Evolutionary conservation across 2,888 invertebrate species (phyloP).

Genomic region (Alloplasta piceator): DNA sequence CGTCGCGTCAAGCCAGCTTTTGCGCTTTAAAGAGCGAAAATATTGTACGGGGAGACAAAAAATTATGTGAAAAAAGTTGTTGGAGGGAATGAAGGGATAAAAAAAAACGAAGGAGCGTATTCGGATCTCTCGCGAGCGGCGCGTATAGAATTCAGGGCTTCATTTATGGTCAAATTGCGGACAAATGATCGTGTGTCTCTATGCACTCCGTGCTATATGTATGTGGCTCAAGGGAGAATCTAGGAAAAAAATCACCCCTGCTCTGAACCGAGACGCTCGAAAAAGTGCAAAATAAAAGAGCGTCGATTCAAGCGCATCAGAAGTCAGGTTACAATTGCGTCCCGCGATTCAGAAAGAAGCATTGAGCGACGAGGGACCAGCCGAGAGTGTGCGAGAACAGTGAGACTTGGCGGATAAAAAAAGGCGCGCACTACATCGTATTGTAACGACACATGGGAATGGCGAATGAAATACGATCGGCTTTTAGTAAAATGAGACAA

Average conservation of each 20-base stretch:
- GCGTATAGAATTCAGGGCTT: constrained; percentile 71
- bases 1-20: constrained; percentile 45
- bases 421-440: constrained; percentile 54
- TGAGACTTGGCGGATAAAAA: constrained; percentile 54
- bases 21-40: constrained; percentile 37
- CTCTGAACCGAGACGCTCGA: constrained; percentile 40
- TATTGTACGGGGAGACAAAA: constrained; percentile 20
- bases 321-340: constrained; percentile 72
- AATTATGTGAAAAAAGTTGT: constrained; percentile 16
- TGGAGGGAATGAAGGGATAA: constrained; percentile 41
- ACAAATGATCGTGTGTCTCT: constrained; percentile 78
- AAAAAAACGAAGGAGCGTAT: constrained; percentile 49
- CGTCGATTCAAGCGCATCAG: constrained; percentile 55
- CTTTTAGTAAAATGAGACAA: constrained; percentile 82
- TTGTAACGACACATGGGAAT: constrained; percentile 64
- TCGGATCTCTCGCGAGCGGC: constrained; percentile 20
- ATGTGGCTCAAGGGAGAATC: constrained; percentile 26
- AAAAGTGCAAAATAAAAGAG: constrained; percentile 44
- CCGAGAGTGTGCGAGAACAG: constrained; percentile 35
- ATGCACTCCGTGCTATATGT: constrained; percentile 17
- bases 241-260: constrained; percentile 59
- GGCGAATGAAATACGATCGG: constrained; percentile 80
- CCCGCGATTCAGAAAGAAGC: constrained; percentile 31
- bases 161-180: constrained; percentile 80
- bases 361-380: constrained; percentile 32